Percentiles rank a stretch among this genome's conserved stretches.
Conservation (phyloP, 53 echinoderm and acorn worm species). For the Echinometra lucunter region DNA sequence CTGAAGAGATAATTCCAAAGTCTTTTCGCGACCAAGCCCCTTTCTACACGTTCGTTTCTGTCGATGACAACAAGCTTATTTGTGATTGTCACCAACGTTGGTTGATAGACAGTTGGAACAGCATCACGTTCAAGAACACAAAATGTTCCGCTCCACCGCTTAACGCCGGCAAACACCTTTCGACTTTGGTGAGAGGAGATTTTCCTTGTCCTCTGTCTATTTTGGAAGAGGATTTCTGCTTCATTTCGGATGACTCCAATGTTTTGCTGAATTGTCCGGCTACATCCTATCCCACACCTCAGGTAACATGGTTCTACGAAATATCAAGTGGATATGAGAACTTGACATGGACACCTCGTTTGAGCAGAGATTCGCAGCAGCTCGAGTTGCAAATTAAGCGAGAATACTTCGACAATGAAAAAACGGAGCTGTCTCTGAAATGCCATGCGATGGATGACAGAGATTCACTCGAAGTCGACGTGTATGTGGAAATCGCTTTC, state of each 20-base stretch:
- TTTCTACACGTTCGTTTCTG: background rate
- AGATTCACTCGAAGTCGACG: background rate
- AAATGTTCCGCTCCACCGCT: background rate
- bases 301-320: background rate
- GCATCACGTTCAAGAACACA: background rate
- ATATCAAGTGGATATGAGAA: background rate
- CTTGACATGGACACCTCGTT: background rate
- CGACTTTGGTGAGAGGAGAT: background rate
- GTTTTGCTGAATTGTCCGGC: background rate
- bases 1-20: background rate
- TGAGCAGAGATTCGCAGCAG: background rate
- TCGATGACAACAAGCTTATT: background rate
- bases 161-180: background rate
- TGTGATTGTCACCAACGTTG: slow-evolving; percentile 39
- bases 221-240: background rate
- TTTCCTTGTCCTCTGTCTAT: background rate
- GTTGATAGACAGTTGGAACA: background rate
- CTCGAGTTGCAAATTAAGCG: background rate
- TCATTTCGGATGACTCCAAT: background rate
- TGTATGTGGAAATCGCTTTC: background rate
- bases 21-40: background rate
- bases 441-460: background rate
- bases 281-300: background rate
- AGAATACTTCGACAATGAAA: background rate
- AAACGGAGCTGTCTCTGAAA: background rate